phyloP scores from a whole-genome alignment of 1,140 invertebrate species.

The Hormaphis cornu region DNA sequence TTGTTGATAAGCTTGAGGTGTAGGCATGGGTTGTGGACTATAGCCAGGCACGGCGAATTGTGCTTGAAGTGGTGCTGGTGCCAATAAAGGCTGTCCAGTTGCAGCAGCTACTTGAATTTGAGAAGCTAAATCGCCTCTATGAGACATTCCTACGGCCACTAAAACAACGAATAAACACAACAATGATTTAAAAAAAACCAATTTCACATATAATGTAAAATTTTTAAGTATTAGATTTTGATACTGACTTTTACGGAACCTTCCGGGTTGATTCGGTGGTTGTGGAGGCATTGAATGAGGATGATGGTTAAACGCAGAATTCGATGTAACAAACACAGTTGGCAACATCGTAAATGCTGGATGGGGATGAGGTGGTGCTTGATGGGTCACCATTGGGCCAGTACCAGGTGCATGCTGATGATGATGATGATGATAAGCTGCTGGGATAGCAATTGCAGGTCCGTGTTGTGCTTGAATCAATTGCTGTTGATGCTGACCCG shows the following conservation, averaged over 20 bases:
- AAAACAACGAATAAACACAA: constrained; percentile 36
- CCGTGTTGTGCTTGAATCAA: constrained; percentile 26
- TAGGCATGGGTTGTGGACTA: constrained; percentile 45
- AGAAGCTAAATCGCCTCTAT: constrained; percentile 50
- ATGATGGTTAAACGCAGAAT: constrained; percentile 28
- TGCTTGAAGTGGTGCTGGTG: constrained; percentile 51
- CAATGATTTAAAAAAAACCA: neutral
- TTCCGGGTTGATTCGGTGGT: constrained; percentile 22
- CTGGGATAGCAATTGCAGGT: constrained; percentile 21
- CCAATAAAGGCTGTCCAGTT: constrained; percentile 72
- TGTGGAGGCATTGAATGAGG: constrained; percentile 25
- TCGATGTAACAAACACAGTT: constrained; percentile 28
- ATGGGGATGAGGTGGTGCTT: constrained; percentile 27
- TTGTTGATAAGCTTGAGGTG: constrained; percentile 42
- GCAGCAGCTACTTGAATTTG: constrained; percentile 64
- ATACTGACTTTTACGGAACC: constrained; percentile 26
- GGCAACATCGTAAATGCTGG: constrained; percentile 25
- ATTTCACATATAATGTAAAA: neutral
- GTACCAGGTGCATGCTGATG: constrained; percentile 22
- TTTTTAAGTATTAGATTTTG: neutral
- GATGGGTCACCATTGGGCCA: constrained; percentile 23
- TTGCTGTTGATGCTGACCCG: constrained; percentile 3
- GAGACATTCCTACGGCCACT: constrained; percentile 53
- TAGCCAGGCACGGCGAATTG: constrained; percentile 44
- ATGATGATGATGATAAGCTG: constrained; percentile 22